Conservation (phyloP, 2,113 vertebrate genomes). For the Pithys albifrons region DNA sequence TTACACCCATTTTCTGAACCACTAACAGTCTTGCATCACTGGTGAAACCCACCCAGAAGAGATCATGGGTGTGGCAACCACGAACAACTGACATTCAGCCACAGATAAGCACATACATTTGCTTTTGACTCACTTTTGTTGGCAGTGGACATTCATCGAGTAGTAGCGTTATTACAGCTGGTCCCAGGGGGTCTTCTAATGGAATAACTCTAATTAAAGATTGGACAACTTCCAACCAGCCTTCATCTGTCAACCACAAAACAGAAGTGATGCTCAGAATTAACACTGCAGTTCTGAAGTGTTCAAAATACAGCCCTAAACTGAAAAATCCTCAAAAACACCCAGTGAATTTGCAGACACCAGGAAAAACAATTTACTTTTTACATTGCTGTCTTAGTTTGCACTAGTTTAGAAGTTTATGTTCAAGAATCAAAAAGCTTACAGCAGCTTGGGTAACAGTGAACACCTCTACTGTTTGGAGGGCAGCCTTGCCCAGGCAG, state of each 20-base stretch:
- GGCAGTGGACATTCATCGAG: constrained; percentile 97
- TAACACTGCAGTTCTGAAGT: not conserved
- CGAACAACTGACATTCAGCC: not conserved
- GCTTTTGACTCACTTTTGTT: constrained; percentile 86
- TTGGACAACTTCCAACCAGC: constrained; percentile 98
- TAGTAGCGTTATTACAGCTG: constrained; percentile 96
- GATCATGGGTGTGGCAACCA: not conserved
- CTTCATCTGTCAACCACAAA: constrained; percentile 86
- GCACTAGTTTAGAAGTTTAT: not conserved
- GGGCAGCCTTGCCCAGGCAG: not conserved
- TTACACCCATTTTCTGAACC: not conserved
- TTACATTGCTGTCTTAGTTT: not conserved
- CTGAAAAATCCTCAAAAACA: not conserved
- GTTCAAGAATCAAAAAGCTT: not conserved
- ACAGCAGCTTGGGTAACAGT: not conserved
- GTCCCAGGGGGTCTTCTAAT: constrained; percentile 95
- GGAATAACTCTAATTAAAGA: constrained; percentile 98
- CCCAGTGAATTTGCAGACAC: not conserved
- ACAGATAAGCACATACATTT: not conserved
- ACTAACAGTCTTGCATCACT: not conserved
- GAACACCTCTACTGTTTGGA: not conserved
- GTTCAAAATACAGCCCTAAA: not conserved
- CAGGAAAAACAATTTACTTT: not conserved
- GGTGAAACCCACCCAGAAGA: not conserved
- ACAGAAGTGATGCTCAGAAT: constrained; percentile 46